Evolutionary conservation across 2,113 vertebrate species (phyloP).

Genomic region (Ceyx margarethae): DNA sequence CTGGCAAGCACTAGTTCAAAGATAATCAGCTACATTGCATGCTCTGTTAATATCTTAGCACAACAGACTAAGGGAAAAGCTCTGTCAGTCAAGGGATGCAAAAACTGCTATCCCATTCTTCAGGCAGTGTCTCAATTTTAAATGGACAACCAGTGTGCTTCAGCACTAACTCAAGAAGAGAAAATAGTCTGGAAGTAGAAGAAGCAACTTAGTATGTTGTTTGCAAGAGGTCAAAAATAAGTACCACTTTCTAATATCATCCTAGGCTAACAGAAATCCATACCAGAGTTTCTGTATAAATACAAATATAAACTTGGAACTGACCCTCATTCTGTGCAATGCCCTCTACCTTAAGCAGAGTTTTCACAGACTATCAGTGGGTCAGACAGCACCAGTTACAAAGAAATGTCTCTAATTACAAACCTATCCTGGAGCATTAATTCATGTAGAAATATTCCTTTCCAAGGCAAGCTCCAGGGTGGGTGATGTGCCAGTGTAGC

Average conservation of each 20-base stretch:
- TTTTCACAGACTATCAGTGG: neutral
- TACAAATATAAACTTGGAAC: neutral
- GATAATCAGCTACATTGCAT: neutral
- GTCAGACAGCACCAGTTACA: neutral
- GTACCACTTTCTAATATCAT: neutral
- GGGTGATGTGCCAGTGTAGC: neutral
- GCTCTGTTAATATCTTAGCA: neutral
- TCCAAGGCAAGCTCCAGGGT: accelerated
- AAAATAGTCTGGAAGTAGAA: neutral
- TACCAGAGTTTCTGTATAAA: neutral
- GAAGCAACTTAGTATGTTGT: neutral
- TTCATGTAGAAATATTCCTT: neutral
- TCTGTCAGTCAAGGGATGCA: neutral
- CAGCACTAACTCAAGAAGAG: neutral
- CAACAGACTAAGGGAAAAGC: neutral
- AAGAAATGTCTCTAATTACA: neutral
- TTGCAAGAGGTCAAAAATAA: neutral
- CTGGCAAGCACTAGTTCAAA: neutral
- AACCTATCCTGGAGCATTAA: neutral
- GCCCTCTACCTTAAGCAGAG: neutral
- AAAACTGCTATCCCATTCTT: neutral
- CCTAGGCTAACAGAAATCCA: neutral
- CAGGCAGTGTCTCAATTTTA: neutral
- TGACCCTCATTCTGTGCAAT: neutral
- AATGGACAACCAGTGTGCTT: neutral